Evolutionary conservation across 1,140 invertebrate species (phyloP).

Genomic region (Brachionus koreanus): DNA sequence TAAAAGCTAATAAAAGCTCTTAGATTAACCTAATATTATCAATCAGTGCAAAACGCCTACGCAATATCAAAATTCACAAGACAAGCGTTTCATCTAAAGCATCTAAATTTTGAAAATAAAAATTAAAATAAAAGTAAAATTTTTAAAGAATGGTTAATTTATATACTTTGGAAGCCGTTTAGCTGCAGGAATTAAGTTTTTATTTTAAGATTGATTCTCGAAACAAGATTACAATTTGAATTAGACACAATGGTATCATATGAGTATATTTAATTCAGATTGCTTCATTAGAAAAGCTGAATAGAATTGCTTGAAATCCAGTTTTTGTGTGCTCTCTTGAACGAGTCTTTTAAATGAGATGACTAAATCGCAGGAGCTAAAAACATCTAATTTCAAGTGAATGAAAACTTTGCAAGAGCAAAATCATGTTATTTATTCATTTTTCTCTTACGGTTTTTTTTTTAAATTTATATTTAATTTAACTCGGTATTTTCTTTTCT

Average conservation of each 20-base stretch:
- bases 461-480: background rate
- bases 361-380: background rate
- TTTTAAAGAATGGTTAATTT: background rate
- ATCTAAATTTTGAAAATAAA: background rate
- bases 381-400: background rate
- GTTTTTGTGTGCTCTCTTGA: background rate
- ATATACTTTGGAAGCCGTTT: background rate
- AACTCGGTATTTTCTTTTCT: background rate
- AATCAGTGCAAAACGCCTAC: conserved; percentile 39
- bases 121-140: background rate
- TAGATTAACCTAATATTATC: background rate
- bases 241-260: background rate
- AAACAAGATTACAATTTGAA: conserved; percentile 17
- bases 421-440: background rate
- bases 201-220: background rate
- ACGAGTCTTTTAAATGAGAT: background rate
- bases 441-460: background rate
- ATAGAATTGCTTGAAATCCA: conserved; percentile 5
- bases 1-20: background rate
- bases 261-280: background rate
- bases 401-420: background rate
- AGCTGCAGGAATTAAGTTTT: conserved; percentile 14
- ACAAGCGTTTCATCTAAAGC: background rate
- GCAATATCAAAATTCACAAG: conserved; percentile 25
- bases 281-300: conserved; percentile 15